Conservation (phyloP, 2,113 vertebrate species). For the Orycteropus afer region DNA sequence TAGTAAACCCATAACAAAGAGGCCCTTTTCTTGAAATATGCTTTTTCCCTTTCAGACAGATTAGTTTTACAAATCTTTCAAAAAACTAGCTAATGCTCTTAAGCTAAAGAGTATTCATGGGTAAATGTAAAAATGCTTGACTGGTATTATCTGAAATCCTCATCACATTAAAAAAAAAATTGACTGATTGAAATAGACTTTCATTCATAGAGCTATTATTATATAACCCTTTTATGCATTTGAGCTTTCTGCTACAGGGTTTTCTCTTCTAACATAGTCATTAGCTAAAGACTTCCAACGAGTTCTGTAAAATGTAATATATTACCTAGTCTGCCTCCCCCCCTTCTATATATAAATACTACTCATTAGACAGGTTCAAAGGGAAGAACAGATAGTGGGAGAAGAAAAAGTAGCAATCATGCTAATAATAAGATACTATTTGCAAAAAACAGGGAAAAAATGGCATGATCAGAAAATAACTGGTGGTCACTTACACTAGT, state of each 20-base stretch:
- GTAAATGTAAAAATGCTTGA: slow-evolving; percentile 39
- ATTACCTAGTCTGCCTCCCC: background rate
- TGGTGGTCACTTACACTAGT: background rate
- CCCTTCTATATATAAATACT: background rate
- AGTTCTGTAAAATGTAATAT: background rate
- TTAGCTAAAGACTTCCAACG: background rate
- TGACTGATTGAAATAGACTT: slow-evolving; percentile 46
- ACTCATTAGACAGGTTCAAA: background rate
- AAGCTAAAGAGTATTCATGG: slow-evolving; percentile 12
- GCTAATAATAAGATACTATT: background rate
- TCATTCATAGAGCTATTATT: background rate
- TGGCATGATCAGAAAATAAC: background rate
- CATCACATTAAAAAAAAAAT: slow-evolving; percentile 44
- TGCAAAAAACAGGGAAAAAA: background rate
- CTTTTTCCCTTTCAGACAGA: slow-evolving; percentile 43
- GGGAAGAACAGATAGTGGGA: background rate
- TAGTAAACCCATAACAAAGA: background rate
- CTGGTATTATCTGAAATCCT: slow-evolving; percentile 45
- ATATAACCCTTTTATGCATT: background rate
- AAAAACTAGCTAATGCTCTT: slow-evolving; percentile 25
- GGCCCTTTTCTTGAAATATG: background rate
- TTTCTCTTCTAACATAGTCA: background rate
- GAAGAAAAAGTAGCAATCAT: background rate
- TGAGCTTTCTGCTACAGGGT: background rate
- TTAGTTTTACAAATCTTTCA: slow-evolving; percentile 34